Base-by-base conservation (phyloP, 2,797 vertebrate species). In the Benthosema pterotum region DNA sequence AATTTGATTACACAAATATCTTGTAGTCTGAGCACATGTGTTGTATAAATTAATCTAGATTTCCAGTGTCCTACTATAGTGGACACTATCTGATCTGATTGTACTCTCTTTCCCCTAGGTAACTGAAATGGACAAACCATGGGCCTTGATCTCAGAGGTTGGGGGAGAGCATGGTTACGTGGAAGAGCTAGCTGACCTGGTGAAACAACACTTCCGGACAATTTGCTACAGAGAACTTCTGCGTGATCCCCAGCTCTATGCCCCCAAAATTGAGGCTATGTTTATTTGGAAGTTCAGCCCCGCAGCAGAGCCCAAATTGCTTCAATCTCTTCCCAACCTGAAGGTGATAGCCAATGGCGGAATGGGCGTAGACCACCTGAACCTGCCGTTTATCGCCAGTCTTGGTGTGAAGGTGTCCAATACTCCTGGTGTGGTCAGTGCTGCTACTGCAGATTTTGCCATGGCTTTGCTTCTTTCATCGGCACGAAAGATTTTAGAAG, bases 341-440 rank as follows among this genome's bases (percentile, higher is more conserved):
- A 93, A 92, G 75, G 63, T 92, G 11, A 75, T 94, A 15, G 87
- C 78, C 59, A 92, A 48, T 4, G 38, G 64, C 15, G 93, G 93
- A 2, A 90, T 75, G 14, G 93, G 92, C 48, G 57, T 86, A 32
- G 92, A 94, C 74, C 93, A 94, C 71, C 50, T 94, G 69, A 87
- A 95, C 19, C 54, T 93, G 70, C 79, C 79, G 0, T 80, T 91
- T 65, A 74, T 94, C 17, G 75, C 69, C 51, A 68, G 88, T 17
- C 83, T 83, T 5, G 90, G 90, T 0, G 87, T 91, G 42, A 94
- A 88, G 62, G 77, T 91, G 28, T 63, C 89, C 67, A 91, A 89
- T 75, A 94, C 91, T 1, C 93, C 92, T 0, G 76, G 75, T 3
- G 69, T 75, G 14, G 89, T 93, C 42, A 86, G 85, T 49, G 82